Percentiles rank a stretch among this genome's conserved stretches.
These are phyloP conservation scores for Lampris incognitus DNA, from an alignment of 2,113 vertebrate species.

Conservation along the genomic window DNA sequence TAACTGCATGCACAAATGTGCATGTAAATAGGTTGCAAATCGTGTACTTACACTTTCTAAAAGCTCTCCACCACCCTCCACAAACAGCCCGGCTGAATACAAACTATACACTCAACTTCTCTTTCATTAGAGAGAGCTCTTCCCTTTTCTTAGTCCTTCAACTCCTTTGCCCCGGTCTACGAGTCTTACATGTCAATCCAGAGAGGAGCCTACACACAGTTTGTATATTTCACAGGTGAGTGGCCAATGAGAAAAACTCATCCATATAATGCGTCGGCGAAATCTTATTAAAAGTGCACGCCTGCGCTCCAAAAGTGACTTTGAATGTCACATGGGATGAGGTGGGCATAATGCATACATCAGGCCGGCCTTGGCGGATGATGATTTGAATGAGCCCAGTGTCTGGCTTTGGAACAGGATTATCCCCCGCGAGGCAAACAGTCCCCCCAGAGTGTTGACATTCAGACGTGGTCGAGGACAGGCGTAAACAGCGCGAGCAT, in stretches of 20 bases:
- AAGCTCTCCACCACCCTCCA: slow-evolving; percentile 23
- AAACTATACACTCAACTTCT: slow-evolving; percentile 32
- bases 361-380: slow-evolving; percentile 72
- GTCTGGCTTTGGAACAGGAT: slow-evolving; percentile 74
- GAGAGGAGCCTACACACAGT: slow-evolving; percentile 56
- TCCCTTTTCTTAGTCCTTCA: slow-evolving; percentile 57
- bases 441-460: slow-evolving; percentile 73
- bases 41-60: too few species aligned
- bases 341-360: slow-evolving; percentile 71
- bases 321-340: slow-evolving; percentile 75
- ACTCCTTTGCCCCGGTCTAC: slow-evolving; percentile 36
- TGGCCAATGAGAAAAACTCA: slow-evolving; percentile 75
- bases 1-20: too few species aligned
- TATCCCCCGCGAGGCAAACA: slow-evolving; percentile 67
- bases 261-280: slow-evolving; percentile 78
- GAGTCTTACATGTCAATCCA: slow-evolving; percentile 50
- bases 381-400: slow-evolving; percentile 68
- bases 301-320: slow-evolving; percentile 76
- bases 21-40: too few species aligned
- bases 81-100: slow-evolving; percentile 46
- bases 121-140: slow-evolving; percentile 66
- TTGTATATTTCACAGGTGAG: slow-evolving; percentile 53
- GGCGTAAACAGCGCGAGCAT: slow-evolving; percentile 73
- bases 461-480: slow-evolving; percentile 74
- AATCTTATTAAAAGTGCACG: slow-evolving; percentile 79